Percentiles rank a stretch among this genome's conserved stretches.
phyloP scores from a whole-genome alignment of 2,113 vertebrate species.

The Amblyornis subalaris region DNA sequence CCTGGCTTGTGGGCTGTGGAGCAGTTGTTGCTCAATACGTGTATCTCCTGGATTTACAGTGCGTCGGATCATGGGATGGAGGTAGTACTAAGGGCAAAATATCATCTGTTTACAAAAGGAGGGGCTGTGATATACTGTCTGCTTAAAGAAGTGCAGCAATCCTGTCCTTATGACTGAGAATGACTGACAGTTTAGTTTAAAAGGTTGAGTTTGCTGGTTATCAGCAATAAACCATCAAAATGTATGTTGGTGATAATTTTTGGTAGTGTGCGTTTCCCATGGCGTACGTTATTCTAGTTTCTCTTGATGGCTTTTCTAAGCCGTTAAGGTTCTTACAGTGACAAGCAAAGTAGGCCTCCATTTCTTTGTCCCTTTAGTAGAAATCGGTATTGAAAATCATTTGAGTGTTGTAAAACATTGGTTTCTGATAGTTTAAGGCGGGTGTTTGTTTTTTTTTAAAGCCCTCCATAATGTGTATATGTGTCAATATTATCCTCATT shows the following conservation, averaged over 20 bases:
- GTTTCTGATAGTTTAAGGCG: not conserved
- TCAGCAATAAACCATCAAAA: not conserved
- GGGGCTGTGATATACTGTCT: not conserved
- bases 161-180: not conserved
- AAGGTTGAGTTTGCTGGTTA: not conserved
- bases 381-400: not conserved
- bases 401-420: not conserved
- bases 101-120: not conserved
- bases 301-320: not conserved
- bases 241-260: not conserved
- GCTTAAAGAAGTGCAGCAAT: not conserved
- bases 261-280: not conserved
- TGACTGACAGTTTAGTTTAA: not conserved
- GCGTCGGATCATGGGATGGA: not conserved
- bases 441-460: not conserved
- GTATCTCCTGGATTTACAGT: not conserved
- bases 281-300: not conserved
- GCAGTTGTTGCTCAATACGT: not conserved
- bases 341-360: not conserved
- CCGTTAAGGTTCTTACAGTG: not conserved
- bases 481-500: not conserved
- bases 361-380: not conserved
- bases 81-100: not conserved
- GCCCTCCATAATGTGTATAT: accelerated
- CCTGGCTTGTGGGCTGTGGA: not conserved